A percentile compares a stretch with the other conserved stretches of the same genome.
These are phyloP conservation scores for Ophion ellenae DNA, from an alignment of 2,888 invertebrate genomes.

Conservation along the genomic window DNA sequence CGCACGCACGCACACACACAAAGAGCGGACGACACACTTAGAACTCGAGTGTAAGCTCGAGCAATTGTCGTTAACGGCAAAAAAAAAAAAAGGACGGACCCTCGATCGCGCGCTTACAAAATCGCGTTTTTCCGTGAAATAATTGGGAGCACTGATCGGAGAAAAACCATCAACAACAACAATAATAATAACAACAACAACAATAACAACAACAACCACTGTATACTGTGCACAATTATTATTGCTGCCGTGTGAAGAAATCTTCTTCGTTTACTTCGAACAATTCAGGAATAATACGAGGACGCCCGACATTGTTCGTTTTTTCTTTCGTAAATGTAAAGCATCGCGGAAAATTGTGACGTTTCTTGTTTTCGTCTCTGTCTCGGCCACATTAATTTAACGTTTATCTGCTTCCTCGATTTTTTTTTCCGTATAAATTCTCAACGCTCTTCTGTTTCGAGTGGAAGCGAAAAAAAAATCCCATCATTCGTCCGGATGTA, in stretches of 20 bases:
- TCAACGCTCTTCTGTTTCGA: neutral
- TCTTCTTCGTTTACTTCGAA: neutral
- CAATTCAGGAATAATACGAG: neutral
- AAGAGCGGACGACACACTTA: too few relatives aligned
- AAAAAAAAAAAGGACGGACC: neutral
- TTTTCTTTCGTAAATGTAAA: neutral
- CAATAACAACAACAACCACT: neutral
- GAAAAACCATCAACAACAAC: neutral
- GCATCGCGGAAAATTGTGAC: neutral
- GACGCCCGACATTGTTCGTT: neutral
- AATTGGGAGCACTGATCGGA: neutral
- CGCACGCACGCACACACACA: too few relatives aligned
- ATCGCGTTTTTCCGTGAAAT: neutral
- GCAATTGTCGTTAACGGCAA: neutral
- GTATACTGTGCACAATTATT: neutral
- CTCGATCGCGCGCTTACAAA: neutral
- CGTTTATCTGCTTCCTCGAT: neutral
- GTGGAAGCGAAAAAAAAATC: neutral
- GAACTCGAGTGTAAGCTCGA: constrained; percentile 25
- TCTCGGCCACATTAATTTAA: neutral
- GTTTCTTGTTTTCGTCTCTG: neutral
- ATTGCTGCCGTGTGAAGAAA: neutral
- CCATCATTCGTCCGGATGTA: constrained; percentile 68
- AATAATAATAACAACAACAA: constrained; percentile 4
- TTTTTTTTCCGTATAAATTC: neutral